phyloP scores from a whole-genome alignment of 2,797 vertebrate genomes.

The Pantherophis alleghaniensis region DNA sequence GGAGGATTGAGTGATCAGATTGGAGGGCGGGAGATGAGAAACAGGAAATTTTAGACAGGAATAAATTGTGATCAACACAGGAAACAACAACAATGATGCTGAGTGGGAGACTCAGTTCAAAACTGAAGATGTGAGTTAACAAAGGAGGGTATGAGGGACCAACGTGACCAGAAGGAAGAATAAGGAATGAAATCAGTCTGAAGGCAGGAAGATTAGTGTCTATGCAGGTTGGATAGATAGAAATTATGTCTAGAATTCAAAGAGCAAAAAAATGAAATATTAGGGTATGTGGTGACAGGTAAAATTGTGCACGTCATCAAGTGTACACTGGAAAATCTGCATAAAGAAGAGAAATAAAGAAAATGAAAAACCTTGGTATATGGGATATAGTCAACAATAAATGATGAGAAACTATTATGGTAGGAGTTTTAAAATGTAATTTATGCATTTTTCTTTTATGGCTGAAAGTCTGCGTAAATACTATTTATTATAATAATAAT shows the following conservation, averaged over 20 bases:
- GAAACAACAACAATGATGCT: not conserved
- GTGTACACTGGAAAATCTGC: not conserved
- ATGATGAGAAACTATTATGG: not conserved
- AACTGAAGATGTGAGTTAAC: constrained; percentile 19
- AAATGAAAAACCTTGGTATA: not conserved
- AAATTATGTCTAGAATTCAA: not conserved
- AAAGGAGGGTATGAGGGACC: not conserved
- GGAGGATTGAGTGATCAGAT: not conserved
- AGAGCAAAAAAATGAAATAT: not conserved
- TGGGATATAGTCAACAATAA: not conserved
- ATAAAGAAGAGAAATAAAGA: not conserved
- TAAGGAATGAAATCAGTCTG: not conserved
- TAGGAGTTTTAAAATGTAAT: not conserved
- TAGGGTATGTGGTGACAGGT: not conserved
- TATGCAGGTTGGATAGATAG: not conserved
- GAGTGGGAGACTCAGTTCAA: not conserved
- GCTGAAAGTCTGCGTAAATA: not conserved
- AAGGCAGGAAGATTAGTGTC: not conserved
- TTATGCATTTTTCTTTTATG: not conserved
- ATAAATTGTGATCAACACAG: not conserved
- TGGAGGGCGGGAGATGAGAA: not conserved
- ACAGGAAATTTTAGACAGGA: not conserved
- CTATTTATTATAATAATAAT: not conserved
- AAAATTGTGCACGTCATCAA: not conserved
- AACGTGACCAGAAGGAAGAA: constrained; percentile 6